Evolutionary conservation across 2,113 vertebrate genomes (phyloP).

Genomic region (Lepidothrix coronata): DNA sequence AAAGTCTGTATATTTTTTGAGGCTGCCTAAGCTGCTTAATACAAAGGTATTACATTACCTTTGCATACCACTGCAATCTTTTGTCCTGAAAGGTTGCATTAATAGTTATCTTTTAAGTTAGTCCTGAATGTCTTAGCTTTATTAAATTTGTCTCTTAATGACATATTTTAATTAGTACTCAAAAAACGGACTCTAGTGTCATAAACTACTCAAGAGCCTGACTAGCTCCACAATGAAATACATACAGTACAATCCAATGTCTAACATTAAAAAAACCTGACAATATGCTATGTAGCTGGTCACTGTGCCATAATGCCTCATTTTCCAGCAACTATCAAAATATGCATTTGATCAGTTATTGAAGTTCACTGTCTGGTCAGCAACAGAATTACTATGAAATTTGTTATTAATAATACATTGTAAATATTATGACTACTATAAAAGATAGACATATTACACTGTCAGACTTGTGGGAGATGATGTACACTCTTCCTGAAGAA

Average conservation of each 20-base stretch:
- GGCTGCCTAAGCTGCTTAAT: neutral
- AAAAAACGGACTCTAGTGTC: neutral
- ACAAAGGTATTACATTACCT: neutral
- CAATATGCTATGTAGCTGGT: neutral
- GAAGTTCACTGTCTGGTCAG: constrained; percentile 51
- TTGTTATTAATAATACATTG: constrained; percentile 28
- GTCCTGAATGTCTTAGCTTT: neutral
- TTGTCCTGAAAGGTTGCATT: neutral
- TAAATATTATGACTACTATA: constrained; percentile 50
- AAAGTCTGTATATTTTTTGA: neutral
- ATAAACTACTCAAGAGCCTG: neutral
- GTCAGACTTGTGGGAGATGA: constrained; percentile 15
- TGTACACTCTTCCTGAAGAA: neutral
- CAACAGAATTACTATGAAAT: constrained; percentile 20
- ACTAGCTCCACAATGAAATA: neutral
- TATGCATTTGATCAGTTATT: neutral
- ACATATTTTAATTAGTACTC: neutral
- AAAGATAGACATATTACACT: neutral
- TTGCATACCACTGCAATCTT: neutral
- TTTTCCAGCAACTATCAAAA: constrained; percentile 28
- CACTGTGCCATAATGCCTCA: neutral
- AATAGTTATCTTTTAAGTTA: neutral
- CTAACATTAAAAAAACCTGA: neutral
- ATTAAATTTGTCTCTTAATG: neutral
- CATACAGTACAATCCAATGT: neutral